Conservation (phyloP, 2,113 vertebrate species). For the Pantherophis guttatus region DNA sequence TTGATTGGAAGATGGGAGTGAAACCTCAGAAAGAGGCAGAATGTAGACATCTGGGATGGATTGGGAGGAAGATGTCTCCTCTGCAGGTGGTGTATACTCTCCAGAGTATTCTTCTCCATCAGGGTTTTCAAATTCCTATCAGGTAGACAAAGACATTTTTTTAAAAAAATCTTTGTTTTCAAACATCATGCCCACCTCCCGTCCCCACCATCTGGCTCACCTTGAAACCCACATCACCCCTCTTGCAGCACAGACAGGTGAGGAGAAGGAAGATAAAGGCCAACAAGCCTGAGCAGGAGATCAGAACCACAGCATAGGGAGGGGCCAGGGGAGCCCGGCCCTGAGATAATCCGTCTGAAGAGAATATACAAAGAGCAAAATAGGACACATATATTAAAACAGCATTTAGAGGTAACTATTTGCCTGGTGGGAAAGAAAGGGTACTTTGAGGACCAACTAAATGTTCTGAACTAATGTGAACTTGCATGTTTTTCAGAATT, state of each 20-base stretch:
- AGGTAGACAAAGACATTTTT: background rate
- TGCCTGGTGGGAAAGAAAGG: background rate
- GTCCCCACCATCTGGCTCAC: conserved; percentile 68
- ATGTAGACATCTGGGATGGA: conserved; percentile 91
- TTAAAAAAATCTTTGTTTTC: background rate
- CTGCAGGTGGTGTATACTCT: conserved; percentile 85
- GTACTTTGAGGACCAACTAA: background rate
- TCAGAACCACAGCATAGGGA: conserved; percentile 89
- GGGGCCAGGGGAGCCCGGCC: conserved; percentile 81
- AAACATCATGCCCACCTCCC: background rate
- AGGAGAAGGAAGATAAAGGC: conserved; percentile 90
- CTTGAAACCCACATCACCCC: conserved; percentile 88
- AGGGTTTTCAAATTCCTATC: conserved; percentile 89
- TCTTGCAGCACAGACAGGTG: conserved; percentile 92
- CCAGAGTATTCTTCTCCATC: conserved; percentile 88
- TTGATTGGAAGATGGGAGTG: conserved; percentile 61
- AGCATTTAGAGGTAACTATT: background rate
- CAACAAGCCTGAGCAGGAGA: conserved; percentile 88
- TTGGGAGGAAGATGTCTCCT: conserved; percentile 89
- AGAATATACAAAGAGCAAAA: background rate
- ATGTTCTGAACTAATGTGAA: background rate
- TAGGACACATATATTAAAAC: background rate
- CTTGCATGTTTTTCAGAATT: background rate
- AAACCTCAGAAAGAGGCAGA: conserved; percentile 77
- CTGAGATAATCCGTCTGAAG: conserved; percentile 69